Conservation (phyloP, 2,113 vertebrate genomes). For the Cyprichromis sp. region DNA sequence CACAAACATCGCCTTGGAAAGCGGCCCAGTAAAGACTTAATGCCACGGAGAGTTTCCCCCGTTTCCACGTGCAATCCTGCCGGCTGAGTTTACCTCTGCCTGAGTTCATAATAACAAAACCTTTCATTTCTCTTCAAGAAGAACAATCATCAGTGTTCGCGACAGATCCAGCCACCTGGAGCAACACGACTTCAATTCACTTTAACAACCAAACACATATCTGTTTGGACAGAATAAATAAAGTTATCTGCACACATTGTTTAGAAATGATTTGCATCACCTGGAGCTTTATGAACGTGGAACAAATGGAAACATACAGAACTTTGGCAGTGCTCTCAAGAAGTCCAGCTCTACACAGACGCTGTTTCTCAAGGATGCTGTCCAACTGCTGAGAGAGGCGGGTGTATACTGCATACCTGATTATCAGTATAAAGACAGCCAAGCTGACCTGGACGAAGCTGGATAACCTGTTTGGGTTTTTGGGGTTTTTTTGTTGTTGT, state of each 20-base stretch:
- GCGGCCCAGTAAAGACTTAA: neutral
- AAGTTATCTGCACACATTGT: neutral
- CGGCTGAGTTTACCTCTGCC: neutral
- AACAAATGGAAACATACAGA: neutral
- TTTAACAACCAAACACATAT: neutral
- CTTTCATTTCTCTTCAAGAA: neutral
- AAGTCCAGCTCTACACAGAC: neutral
- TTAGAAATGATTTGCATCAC: neutral
- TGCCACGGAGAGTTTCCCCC: neutral
- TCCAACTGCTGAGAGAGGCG: neutral
- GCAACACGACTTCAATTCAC: neutral
- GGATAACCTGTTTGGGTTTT: neutral
- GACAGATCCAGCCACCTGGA: neutral
- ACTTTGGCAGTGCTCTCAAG: neutral
- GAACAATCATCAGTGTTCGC: neutral
- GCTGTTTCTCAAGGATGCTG: neutral
- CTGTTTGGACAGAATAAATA: neutral
- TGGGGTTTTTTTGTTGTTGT: accelerated
- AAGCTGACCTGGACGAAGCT: neutral
- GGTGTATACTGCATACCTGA: neutral
- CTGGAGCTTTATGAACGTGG: neutral
- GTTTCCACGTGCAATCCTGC: neutral
- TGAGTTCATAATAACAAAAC: neutral
- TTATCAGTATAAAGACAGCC: neutral
- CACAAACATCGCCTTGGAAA: constrained; percentile 39